These are phyloP conservation scores for Salarias fasciatus DNA, from an alignment of 2,797 vertebrate genomes.

Conservation along the genomic window DNA sequence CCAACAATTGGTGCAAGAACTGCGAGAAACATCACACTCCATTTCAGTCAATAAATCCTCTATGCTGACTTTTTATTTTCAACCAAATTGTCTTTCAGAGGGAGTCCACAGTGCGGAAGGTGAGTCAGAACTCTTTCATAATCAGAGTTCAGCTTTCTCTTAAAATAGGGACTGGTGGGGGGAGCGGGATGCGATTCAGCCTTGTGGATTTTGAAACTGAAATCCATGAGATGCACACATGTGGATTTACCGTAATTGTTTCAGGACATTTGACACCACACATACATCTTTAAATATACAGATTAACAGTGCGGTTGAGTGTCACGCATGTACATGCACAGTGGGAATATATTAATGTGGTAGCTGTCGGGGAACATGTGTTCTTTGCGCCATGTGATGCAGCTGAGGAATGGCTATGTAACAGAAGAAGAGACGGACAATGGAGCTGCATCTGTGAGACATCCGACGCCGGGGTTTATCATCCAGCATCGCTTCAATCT, in stretches of 20 bases:
- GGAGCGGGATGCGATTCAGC: conserved; percentile 16
- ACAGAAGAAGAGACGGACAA: conserved; percentile 38
- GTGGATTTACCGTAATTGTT: conserved; percentile 15
- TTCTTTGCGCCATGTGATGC: conserved; percentile 53
- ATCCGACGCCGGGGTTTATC: conserved; percentile 32
- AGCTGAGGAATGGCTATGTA: conserved; percentile 62
- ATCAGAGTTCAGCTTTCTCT: too few species aligned
- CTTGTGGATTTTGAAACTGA: conserved; percentile 7
- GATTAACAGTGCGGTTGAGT: conserved; percentile 22
- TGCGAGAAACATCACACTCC: too few species aligned
- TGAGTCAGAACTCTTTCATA: too few species aligned
- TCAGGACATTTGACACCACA: conserved; percentile 8
- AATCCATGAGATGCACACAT: conserved; percentile 19
- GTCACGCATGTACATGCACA: background rate
- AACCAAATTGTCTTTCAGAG: too few species aligned
- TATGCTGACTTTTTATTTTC: too few species aligned
- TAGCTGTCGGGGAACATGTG: conserved; percentile 39
- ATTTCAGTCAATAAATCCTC: too few species aligned
- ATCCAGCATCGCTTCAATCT: conserved; percentile 13
- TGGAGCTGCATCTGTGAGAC: conserved; percentile 6
- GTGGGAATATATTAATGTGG: conserved; percentile 46
- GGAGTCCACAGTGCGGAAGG: too few species aligned
- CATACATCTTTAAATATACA: conserved; percentile 17
- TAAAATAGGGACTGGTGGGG: background rate
- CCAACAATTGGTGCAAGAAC: too few species aligned